Conservation (phyloP, 2,113 vertebrate genomes). For the Thunnus maccoyii region DNA sequence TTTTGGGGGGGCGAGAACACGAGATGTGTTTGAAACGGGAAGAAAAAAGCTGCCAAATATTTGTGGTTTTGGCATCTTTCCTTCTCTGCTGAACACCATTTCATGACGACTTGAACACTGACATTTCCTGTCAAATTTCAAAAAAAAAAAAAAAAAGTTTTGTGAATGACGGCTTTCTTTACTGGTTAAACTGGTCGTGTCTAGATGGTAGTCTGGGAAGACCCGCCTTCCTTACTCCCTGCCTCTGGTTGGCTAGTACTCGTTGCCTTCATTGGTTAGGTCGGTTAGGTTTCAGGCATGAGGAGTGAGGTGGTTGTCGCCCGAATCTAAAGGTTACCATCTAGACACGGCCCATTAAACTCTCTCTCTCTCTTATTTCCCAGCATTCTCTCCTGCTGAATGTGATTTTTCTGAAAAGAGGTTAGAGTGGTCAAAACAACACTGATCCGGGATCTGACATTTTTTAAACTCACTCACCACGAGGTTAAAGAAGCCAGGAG, state of each 20-base stretch:
- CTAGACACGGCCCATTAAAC: no score
- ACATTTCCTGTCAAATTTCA: conserved; percentile 13
- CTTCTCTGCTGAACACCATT: neutral
- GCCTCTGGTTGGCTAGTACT: no score
- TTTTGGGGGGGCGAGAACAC: no score
- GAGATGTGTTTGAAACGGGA: neutral
- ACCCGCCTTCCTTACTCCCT: no score
- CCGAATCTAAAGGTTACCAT: no score
- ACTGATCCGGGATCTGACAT: neutral
- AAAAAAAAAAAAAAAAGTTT: conserved; percentile 9
- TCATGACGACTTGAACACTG: neutral
- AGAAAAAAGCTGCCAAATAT: conserved; percentile 2
- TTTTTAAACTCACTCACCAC: no score
- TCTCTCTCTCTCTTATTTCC: neutral
- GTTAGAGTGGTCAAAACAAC: neutral
- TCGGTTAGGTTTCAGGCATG: no score
- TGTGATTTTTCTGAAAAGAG: neutral
- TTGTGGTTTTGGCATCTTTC: neutral
- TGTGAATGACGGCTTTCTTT: neutral
- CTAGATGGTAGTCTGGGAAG: no score
- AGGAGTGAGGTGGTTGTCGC: no score
- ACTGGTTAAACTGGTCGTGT: neutral
- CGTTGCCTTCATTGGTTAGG: no score
- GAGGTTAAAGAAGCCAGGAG: no score
- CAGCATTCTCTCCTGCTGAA: neutral